Base-by-base conservation (phyloP, 2,888 invertebrate genomes). In the Spodoptera picta region DNA sequence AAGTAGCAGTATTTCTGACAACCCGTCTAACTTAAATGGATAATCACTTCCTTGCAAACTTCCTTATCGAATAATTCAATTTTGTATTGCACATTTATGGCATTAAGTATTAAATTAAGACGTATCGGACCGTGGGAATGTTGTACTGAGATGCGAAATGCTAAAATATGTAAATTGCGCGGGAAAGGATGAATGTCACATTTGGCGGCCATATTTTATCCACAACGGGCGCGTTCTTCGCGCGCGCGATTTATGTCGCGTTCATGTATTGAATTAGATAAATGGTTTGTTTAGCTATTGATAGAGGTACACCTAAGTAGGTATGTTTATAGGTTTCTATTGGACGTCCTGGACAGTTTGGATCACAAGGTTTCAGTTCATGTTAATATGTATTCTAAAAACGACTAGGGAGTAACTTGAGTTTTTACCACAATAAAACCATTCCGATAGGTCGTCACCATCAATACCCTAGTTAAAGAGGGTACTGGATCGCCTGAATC, bases 151-250 rank as follows among this genome's bases (percentile, higher is more conserved):
- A 77, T 66, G 73, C 77, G 49, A 80, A 82, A 81, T 76, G 77
- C 77, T 79, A 77, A 82, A 70, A 66, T 81, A 88, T 88, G 87
- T 83, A 88, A 89, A 88, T 87, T 81, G 81, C 84, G 82, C 87
- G 85, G 84, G 82, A 82, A 85, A 85, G 79, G 84, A 87, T 84
- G 85, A 85, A 85, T 83, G 89, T 83, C 85, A 79, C 75, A 57
- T 65, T 36, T 24, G 74, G 46, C 73, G 56, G 81, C 83, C 87
- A 84, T 87, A 84, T 85, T 85, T 88, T 80, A 84, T 80, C 71
- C 54, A 53, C 74, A 75, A 74, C 72, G 72, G 69, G 67, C 74
- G 77, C 75, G 66, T 75, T 73, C 75, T 74, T 71, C 72, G 66
- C 68, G 71, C 68, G 70, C 79, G 71, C 71, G 80, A 83, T 85